phyloP scores from a whole-genome alignment of 2,888 invertebrate genomes.

The Nomada goodeniana region DNA sequence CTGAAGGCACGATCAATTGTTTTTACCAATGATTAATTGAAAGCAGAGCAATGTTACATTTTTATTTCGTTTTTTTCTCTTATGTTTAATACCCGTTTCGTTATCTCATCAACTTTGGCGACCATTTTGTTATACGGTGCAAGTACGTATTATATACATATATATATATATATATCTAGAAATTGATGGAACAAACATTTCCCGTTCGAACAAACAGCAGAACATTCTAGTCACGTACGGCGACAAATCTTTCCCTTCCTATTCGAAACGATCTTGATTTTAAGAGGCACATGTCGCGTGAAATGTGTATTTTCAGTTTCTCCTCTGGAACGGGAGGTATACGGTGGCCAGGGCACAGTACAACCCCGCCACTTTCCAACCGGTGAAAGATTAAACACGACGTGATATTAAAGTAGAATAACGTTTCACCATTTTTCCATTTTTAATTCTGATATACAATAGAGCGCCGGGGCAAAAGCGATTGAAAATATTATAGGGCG shows the following conservation, averaged over 20 bases:
- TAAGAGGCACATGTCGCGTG: constrained; percentile 44
- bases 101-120: constrained; percentile 64
- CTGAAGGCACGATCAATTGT: neutral
- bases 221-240: constrained; percentile 54
- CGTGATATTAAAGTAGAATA: constrained; percentile 9
- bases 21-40: constrained; percentile 5
- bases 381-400: constrained; percentile 35
- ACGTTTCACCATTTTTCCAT: constrained; percentile 2
- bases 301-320: constrained; percentile 53
- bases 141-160: constrained; percentile 8
- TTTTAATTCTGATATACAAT: neutral
- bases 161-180: constrained; percentile 19
- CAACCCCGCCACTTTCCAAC: constrained; percentile 26
- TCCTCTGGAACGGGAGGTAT: constrained; percentile 13
- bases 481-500: neutral
- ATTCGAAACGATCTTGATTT: constrained; percentile 58
- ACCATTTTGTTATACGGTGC: constrained; percentile 58
- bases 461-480: neutral
- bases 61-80: constrained; percentile 30
- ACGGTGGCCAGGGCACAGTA: constrained; percentile 11
- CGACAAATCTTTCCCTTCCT: constrained; percentile 56
- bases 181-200: constrained; percentile 48
- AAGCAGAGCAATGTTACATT: no score
- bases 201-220: constrained; percentile 16
- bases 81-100: constrained; percentile 69